These are phyloP conservation scores for Megalurothrips usitatus DNA, from an alignment of 2,888 invertebrate species.

Conservation along the genomic window DNA sequence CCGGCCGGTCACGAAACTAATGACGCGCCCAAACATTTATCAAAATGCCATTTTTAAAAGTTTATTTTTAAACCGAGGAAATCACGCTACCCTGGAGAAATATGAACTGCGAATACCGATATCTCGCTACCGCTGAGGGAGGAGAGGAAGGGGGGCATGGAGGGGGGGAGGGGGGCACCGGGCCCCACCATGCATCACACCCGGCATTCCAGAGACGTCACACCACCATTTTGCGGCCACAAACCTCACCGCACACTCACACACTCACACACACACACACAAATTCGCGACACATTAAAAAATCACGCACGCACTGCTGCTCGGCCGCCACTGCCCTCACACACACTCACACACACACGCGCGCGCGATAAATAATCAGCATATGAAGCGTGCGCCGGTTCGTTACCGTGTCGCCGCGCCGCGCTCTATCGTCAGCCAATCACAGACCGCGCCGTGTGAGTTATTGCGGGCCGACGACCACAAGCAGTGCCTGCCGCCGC, in stretches of 20 bases:
- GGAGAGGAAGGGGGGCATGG: too few relatives aligned
- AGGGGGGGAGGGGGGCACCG: too few relatives aligned
- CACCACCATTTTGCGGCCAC: background rate
- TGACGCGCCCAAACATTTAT: too few relatives aligned
- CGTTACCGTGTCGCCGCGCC: background rate
- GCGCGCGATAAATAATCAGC: conserved; percentile 1
- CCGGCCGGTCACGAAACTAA: too few relatives aligned
- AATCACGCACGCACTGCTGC: background rate
- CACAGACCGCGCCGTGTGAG: background rate
- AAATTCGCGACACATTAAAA: background rate
- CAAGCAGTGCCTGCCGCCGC: background rate
- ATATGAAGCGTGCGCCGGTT: conserved; percentile 16
- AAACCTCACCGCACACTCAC: background rate
- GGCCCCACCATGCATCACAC: too few relatives aligned
- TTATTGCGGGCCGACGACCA: background rate
- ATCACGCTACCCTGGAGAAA: too few relatives aligned
- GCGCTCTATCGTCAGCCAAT: conserved; percentile 11
- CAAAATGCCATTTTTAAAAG: too few relatives aligned
- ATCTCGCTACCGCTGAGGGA: too few relatives aligned
- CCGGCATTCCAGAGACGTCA: too few relatives aligned
- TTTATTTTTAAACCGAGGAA: too few relatives aligned
- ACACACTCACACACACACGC: background rate
- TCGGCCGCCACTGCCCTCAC: background rate
- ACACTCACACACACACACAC: conserved; percentile 5
- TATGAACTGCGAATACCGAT: too few relatives aligned